phyloP scores from a whole-genome alignment of 2,888 invertebrate species.

The Pomacea canaliculata region DNA sequence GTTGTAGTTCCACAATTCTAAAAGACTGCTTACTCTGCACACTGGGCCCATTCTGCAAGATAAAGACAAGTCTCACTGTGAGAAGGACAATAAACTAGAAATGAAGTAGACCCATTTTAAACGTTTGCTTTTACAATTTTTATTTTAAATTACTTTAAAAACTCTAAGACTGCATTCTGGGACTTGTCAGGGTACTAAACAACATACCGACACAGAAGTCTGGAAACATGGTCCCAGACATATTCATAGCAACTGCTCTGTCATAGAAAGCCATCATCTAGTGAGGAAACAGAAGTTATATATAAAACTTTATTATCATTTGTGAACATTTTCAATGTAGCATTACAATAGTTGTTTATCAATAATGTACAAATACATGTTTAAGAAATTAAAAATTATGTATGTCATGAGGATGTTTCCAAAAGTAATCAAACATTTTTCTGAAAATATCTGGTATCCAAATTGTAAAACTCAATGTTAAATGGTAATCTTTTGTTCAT shows the following conservation, averaged over 20 bases:
- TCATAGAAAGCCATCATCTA: conserved; percentile 50
- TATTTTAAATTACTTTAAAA: neutral
- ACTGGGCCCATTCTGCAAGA: conserved; percentile 40
- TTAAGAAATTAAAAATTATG: neutral
- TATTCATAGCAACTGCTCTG: conserved; percentile 36
- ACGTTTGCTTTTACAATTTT: neutral
- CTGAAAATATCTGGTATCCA: too few relatives aligned
- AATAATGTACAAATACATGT: neutral
- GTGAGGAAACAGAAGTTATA: too few relatives aligned
- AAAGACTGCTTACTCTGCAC: conserved; percentile 49
- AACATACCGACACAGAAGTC: conserved; percentile 52
- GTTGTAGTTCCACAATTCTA: conserved; percentile 59
- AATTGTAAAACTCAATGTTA: too few relatives aligned
- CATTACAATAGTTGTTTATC: conserved; percentile 23
- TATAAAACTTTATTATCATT: too few relatives aligned
- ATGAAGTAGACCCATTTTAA: neutral
- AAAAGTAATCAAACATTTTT: too few relatives aligned
- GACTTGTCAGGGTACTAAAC: neutral
- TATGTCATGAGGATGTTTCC: neutral
- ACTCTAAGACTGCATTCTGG: neutral
- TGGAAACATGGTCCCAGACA: conserved; percentile 36
- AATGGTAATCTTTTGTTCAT: too few relatives aligned
- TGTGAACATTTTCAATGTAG: too few relatives aligned
- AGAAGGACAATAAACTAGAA: too few relatives aligned
- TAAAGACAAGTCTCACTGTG: neutral